phyloP scores from a whole-genome alignment of 2,888 invertebrate genomes.

The Suillia variegata region DNA sequence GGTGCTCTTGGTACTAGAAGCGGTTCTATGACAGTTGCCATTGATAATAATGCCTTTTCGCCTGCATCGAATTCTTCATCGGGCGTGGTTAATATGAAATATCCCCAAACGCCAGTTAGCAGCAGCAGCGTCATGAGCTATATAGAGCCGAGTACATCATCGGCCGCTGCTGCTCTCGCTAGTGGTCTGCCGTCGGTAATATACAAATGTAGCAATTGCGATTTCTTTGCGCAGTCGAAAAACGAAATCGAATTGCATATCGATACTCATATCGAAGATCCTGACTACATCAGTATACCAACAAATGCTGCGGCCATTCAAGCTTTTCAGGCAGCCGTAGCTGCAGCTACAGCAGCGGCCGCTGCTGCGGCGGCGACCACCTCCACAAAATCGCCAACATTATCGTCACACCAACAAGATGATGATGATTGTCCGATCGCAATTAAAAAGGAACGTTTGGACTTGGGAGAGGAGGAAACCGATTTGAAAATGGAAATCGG shows the following conservation, averaged over 20 bases:
- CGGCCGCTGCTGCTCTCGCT: no score
- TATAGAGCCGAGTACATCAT: no score
- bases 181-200: slow-evolving; percentile 41
- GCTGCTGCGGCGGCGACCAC: slow-evolving; percentile 56
- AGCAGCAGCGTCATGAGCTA: slow-evolving; percentile 10
- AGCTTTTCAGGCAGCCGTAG: slow-evolving; percentile 57
- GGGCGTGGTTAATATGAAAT: slow-evolving; percentile 31
- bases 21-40: no score
- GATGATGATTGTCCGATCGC: slow-evolving; percentile 32
- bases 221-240: slow-evolving; percentile 56
- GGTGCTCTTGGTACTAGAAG: no score
- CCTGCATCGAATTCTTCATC: slow-evolving; percentile 40
- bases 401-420: not conserved
- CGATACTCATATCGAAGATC: slow-evolving; percentile 36
- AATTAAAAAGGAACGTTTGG: slow-evolving; percentile 45
- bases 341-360: slow-evolving; percentile 51
- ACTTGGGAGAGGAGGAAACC: slow-evolving; percentile 21
- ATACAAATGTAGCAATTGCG: slow-evolving; percentile 59
- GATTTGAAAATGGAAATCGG: not conserved
- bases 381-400: slow-evolving; percentile 18
- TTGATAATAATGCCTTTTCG: slow-evolving; percentile 30
- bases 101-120: no score
- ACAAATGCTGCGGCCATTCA: slow-evolving; percentile 57
- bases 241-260: slow-evolving; percentile 54
- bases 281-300: slow-evolving; percentile 55